A percentile compares a stretch with the other conserved stretches of the same genome.
Conservation (phyloP, 1,140 invertebrate species). For the Papilio machaon region DNA sequence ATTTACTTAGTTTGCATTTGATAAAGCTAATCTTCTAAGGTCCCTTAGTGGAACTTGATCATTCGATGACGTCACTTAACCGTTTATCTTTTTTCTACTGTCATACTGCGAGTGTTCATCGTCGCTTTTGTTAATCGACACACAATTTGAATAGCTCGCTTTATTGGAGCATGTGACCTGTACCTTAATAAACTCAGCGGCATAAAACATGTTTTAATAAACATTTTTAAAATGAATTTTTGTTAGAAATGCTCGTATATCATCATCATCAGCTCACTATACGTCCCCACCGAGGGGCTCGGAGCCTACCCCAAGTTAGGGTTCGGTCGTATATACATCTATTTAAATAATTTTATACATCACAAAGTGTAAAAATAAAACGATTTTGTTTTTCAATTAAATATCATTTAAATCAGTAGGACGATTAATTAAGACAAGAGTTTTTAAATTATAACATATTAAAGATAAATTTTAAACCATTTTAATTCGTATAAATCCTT, state of each 20-base stretch:
- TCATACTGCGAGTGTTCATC: constrained; percentile 40
- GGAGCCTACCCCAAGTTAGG: no score
- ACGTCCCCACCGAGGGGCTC: no score
- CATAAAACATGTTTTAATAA: background rate
- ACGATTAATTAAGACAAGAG: background rate
- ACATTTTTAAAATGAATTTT: background rate
- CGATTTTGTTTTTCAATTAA: background rate
- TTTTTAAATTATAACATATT: background rate
- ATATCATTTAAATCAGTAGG: background rate
- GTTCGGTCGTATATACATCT: no score
- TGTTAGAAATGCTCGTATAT: background rate
- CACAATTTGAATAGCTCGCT: background rate
- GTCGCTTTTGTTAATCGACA: constrained; percentile 12
- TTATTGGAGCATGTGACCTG: constrained; percentile 1
- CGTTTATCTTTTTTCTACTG: constrained; percentile 49
- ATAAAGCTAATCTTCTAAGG: no score
- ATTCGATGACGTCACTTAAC: constrained; percentile 40
- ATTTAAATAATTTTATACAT: no score
- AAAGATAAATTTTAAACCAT: background rate
- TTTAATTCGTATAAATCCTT: background rate
- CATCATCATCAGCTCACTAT: no score
- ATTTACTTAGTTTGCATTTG: no score
- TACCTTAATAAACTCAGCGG: background rate
- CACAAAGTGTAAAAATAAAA: no score
- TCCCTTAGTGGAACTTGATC: constrained; percentile 2